Evolutionary conservation across 2,797 vertebrate genomes (phyloP).

Genomic region (Microcaecilia unicolor): DNA sequence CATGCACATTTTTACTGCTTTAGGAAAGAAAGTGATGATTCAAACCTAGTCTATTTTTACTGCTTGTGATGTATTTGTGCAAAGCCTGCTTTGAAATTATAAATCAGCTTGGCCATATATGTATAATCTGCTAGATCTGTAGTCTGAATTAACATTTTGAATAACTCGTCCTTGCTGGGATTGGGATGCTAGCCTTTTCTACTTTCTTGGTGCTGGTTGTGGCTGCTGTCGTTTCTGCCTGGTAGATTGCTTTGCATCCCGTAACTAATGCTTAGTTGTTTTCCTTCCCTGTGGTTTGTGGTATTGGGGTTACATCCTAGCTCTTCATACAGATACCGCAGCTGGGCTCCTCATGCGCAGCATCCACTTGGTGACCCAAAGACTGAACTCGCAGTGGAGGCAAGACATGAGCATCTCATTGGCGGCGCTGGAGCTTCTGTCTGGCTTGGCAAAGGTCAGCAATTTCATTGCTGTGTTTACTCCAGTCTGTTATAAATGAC

Average conservation of each 20-base stretch:
- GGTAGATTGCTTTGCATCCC: slow-evolving; percentile 57
- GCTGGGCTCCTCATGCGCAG: slow-evolving; percentile 90
- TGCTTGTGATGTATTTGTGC: background rate
- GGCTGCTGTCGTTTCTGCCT: slow-evolving; percentile 54
- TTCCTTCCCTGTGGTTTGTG: slow-evolving; percentile 79
- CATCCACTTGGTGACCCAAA: slow-evolving; percentile 86
- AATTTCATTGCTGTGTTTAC: too few species aligned
- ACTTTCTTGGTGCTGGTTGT: slow-evolving; percentile 43
- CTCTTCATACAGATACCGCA: slow-evolving; percentile 95
- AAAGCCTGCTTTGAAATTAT: background rate
- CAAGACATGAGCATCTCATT: slow-evolving; percentile 86
- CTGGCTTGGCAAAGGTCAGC: slow-evolving; percentile 88
- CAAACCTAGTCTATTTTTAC: too few species aligned
- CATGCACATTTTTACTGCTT: too few species aligned
- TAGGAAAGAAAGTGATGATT: too few species aligned
- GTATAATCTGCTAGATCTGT: background rate
- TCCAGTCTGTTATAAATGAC: too few species aligned
- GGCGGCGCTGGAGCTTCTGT: slow-evolving; percentile 81
- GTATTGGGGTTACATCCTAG: slow-evolving; percentile 81
- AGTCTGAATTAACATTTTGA: background rate
- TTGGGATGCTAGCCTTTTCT: too few species aligned
- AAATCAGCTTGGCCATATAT: slow-evolving; percentile 1
- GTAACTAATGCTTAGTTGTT: slow-evolving; percentile 79
- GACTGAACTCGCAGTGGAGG: slow-evolving; percentile 81
- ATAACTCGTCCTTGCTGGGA: too few species aligned